These are phyloP conservation scores for Coluber constrictor DNA, from an alignment of 2,797 vertebrate genomes.

Conservation along the genomic window DNA sequence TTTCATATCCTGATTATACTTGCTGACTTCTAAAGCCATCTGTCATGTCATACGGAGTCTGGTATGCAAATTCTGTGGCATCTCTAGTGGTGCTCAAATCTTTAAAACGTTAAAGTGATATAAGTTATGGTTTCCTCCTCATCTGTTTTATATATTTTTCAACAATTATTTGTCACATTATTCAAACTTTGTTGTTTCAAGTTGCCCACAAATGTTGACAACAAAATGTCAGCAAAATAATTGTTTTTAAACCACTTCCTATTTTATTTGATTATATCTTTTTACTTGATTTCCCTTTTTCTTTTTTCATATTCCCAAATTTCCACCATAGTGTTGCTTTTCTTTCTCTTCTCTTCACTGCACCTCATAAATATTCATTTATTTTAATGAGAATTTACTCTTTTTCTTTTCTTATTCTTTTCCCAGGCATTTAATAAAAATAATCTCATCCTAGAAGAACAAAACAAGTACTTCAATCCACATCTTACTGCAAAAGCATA, in stretches of 20 bases:
- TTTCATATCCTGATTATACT: neutral
- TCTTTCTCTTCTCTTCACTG: neutral
- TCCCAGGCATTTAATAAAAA: constrained; percentile 97
- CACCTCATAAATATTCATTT: neutral
- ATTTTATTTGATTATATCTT: neutral
- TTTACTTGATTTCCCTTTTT: neutral
- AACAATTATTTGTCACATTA: neutral
- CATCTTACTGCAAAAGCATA: constrained; percentile 95
- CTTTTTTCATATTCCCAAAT: neutral
- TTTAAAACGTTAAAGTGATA: neutral
- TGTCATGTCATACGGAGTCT: neutral
- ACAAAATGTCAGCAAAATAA: neutral
- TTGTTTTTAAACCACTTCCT: neutral
- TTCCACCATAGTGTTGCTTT: neutral
- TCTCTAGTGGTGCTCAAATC: neutral
- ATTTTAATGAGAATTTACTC: neutral
- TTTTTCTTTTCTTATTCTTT: constrained; percentile 14
- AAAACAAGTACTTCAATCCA: constrained; percentile 98
- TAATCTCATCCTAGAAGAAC: constrained; percentile 96
- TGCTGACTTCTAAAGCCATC: neutral
- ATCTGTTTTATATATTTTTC: neutral
- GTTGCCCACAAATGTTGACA: neutral
- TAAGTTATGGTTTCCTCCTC: neutral
- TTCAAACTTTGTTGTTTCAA: neutral
- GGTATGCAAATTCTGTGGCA: neutral